Percentiles rank a stretch among this genome's conserved stretches.
Conservation (phyloP, 2,113 vertebrate species). For the Cynopterus brachyotis region DNA sequence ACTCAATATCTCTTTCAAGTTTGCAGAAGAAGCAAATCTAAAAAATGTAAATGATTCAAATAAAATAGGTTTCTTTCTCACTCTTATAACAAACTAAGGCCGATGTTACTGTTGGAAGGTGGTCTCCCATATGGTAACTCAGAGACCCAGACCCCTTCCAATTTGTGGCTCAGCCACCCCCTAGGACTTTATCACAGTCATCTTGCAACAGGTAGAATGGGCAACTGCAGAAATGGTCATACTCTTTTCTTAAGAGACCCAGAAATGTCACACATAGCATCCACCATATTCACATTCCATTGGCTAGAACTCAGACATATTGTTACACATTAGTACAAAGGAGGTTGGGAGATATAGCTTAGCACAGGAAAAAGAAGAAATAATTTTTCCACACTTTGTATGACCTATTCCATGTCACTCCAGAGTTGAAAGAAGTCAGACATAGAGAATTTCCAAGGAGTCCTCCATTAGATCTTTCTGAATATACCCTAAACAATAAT, state of each 20-base stretch:
- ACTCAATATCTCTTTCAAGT: not conserved
- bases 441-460: not conserved
- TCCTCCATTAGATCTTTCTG: not conserved
- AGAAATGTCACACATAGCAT: not conserved
- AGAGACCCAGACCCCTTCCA: not conserved
- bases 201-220: not conserved
- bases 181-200: not conserved
- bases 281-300: not conserved
- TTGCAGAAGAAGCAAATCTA: not conserved
- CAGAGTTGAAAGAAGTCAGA: not conserved
- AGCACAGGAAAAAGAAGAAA: not conserved
- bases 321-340: not conserved
- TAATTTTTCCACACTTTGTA: not conserved
- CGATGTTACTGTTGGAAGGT: not conserved
- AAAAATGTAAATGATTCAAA: not conserved
- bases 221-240: not conserved
- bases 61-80: not conserved
- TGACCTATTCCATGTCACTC: not conserved
- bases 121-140: not conserved
- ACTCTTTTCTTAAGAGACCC: not conserved
- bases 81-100: not conserved
- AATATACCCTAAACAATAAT: conserved; percentile 27
- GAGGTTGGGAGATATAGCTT: not conserved
- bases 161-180: not conserved
- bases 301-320: not conserved